Evolutionary conservation across 1,140 invertebrate genomes (phyloP).

Genomic region (Panulirus ornatus): DNA sequence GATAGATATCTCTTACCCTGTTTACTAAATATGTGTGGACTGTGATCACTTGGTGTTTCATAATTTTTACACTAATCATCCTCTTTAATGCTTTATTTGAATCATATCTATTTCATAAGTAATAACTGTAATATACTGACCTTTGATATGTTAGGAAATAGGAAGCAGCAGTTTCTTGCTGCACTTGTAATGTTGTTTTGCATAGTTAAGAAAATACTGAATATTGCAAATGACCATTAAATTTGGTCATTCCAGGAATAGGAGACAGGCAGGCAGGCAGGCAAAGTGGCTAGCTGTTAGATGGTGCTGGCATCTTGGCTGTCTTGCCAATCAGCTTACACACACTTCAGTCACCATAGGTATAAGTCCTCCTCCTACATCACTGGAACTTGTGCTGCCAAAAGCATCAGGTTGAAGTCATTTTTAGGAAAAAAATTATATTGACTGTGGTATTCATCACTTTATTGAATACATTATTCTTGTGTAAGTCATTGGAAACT

Average conservation of each 20-base stretch:
- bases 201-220: neutral
- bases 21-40: too few species aligned
- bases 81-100: too few species aligned
- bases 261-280: slow-evolving; percentile 45
- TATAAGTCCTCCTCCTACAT: slow-evolving; percentile 18
- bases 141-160: too few species aligned
- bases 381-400: slow-evolving; percentile 33
- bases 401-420: slow-evolving; percentile 10
- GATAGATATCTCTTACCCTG: too few species aligned
- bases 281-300: slow-evolving; percentile 14
- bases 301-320: neutral
- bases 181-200: neutral
- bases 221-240: slow-evolving; percentile 53
- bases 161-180: too few species aligned
- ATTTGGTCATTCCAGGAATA: slow-evolving; percentile 69
- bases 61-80: too few species aligned
- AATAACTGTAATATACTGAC: too few species aligned
- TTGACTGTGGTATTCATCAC: neutral
- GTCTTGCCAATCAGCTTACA: slow-evolving; percentile 29
- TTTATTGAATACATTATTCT: neutral
- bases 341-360: slow-evolving; percentile 36
- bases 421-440: neutral
- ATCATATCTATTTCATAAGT: too few species aligned
- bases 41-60: too few species aligned
- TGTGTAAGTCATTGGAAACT: neutral